Evolutionary conservation across 2,797 vertebrate species (phyloP).

Genomic region (Etheostoma nigrum): DNA sequence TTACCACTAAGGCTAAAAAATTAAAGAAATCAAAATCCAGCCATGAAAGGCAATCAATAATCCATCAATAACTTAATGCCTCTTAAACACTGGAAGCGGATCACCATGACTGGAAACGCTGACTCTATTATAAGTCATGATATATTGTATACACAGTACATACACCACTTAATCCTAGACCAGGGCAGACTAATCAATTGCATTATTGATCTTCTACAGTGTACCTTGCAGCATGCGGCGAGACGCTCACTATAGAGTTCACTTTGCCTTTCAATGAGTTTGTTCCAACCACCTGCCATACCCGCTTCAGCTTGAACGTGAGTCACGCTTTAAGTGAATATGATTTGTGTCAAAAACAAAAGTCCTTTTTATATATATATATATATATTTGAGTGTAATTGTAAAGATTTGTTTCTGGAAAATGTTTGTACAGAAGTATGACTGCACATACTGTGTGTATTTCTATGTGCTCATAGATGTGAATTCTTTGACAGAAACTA

Average conservation of each 20-base stretch:
- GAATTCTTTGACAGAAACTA: background rate
- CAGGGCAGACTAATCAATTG: constrained; percentile 51
- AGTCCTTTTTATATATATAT: background rate
- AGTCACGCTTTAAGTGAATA: constrained; percentile 55
- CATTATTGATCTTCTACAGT: constrained; percentile 83
- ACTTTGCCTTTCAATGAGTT: constrained; percentile 97
- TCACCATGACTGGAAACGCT: constrained; percentile 18
- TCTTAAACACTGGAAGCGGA: constrained; percentile 27
- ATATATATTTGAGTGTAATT: background rate
- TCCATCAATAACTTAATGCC: background rate
- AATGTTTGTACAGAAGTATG: background rate
- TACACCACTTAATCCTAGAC: constrained; percentile 25
- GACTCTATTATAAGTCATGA: constrained; percentile 49
- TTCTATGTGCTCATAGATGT: background rate
- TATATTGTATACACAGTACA: constrained; percentile 21
- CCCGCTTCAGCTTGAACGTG: constrained; percentile 93
- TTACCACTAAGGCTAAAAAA: background rate
- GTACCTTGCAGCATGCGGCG: constrained; percentile 97
- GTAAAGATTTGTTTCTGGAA: background rate
- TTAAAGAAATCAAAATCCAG: background rate
- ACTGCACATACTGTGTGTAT: background rate
- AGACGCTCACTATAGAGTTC: constrained; percentile 97
- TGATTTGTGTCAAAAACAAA: constrained; percentile 1
- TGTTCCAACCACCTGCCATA: constrained; percentile 94
- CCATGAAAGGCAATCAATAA: background rate